A percentile compares a stretch with the other conserved stretches of the same genome.
phyloP scores from a whole-genome alignment of 2,797 vertebrate genomes.

The Coregonus suidteri region DNA sequence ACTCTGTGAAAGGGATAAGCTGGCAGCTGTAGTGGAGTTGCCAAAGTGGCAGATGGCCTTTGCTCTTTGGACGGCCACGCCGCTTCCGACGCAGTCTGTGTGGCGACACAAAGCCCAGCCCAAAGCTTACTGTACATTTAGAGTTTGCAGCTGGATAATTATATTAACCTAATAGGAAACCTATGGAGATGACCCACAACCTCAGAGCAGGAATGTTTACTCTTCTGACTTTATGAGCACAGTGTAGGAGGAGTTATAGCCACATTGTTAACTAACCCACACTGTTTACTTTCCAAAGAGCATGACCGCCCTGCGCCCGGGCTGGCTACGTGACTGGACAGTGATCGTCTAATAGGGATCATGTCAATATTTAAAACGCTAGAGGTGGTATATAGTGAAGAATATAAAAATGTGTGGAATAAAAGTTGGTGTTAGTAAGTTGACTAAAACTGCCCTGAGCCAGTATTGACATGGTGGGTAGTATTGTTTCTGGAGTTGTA shows the following conservation, averaged over 20 bases:
- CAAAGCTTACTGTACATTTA: not conserved
- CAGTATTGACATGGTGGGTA: conserved; percentile 17
- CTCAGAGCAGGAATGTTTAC: not conserved
- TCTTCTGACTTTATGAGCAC: conserved; percentile 33
- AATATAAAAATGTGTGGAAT: conserved; percentile 59
- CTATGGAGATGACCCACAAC: not conserved
- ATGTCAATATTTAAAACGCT: conserved; percentile 61
- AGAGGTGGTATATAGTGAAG: conserved; percentile 54
- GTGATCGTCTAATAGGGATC: conserved; percentile 33
- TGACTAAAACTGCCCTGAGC: conserved; percentile 51
- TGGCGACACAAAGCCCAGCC: not conserved
- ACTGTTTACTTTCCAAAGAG: conserved; percentile 58
- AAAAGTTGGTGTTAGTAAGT: conserved; percentile 58
- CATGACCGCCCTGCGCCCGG: conserved; percentile 50
- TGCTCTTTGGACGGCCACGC: conserved; percentile 42
- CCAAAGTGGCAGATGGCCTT: conserved; percentile 41
- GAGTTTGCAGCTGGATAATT: not conserved
- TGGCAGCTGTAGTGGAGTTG: conserved; percentile 10
- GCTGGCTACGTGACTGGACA: conserved; percentile 58
- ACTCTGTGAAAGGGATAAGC: conserved; percentile 13
- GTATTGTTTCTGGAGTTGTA: not conserved
- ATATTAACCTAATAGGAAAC: not conserved
- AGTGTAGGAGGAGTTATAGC: conserved; percentile 57
- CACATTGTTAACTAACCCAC: conserved; percentile 34
- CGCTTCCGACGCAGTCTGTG: conserved; percentile 13